Evolutionary conservation across 2,888 invertebrate genomes (phyloP).

Genomic region (Plutella xylostella): DNA sequence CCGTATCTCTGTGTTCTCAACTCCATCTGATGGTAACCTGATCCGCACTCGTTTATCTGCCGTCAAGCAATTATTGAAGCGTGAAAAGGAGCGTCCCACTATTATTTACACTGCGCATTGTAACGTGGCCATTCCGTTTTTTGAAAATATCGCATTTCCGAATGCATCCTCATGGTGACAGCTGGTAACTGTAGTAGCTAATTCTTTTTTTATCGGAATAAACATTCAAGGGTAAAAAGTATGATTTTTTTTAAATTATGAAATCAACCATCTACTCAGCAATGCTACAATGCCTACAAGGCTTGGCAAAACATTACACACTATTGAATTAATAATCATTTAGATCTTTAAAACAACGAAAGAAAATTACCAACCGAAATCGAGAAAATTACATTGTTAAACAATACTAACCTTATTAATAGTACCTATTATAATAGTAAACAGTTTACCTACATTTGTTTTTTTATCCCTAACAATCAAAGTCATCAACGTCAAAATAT

Average conservation of each 20-base stretch:
- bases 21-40: slow-evolving; percentile 38
- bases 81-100: slow-evolving; percentile 69
- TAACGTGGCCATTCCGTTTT: slow-evolving; percentile 63
- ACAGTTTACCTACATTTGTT: too few species aligned
- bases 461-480: too few species aligned
- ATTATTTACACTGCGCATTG: slow-evolving; percentile 66
- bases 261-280: background rate
- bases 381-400: too few species aligned
- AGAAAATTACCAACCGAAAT: too few species aligned
- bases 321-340: too few species aligned
- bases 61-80: slow-evolving; percentile 70
- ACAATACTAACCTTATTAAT: too few species aligned
- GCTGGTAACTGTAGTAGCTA: too few species aligned
- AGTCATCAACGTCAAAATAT: too few species aligned
- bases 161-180: too few species aligned
- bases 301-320: background rate
- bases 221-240: too few species aligned
- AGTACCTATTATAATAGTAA: too few species aligned
- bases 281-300: background rate
- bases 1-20: background rate
- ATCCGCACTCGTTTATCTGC: slow-evolving; percentile 64
- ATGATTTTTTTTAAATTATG: background rate
- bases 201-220: background rate
- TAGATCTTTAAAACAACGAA: too few species aligned
- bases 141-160: slow-evolving; percentile 62